Conservation (phyloP, 2,113 vertebrate genomes). For the Triplophysa rosa region DNA sequence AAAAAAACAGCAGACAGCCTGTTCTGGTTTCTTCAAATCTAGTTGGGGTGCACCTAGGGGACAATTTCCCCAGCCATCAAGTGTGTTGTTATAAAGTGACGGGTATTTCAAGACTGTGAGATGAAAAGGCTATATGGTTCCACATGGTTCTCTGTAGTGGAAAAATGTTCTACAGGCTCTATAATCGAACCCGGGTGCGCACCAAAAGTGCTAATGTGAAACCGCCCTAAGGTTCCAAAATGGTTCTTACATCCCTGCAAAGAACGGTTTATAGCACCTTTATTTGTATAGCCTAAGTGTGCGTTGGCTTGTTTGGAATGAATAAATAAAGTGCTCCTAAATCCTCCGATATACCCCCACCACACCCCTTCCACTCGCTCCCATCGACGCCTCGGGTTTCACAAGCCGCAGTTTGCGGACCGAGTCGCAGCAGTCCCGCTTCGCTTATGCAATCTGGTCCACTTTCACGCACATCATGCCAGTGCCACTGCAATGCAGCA, state of each 20-base stretch:
- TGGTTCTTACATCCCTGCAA: too few species aligned
- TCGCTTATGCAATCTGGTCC: constrained; percentile 59
- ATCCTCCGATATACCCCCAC: neutral
- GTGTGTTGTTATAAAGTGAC: neutral
- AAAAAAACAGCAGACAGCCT: neutral
- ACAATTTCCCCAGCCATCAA: too few species aligned
- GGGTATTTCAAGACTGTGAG: neutral
- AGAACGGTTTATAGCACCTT: neutral
- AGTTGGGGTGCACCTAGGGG: too few species aligned
- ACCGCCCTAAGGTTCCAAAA: too few species aligned
- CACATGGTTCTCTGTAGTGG: too few species aligned
- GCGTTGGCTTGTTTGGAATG: too few species aligned
- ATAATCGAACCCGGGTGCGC: too few species aligned
- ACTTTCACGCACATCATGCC: constrained; percentile 35
- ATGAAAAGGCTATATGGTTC: too few species aligned
- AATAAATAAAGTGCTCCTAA: constrained; percentile 8
- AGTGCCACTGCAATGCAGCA: constrained; percentile 65
- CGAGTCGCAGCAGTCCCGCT: constrained; percentile 4
- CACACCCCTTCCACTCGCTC: neutral
- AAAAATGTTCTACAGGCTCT: too few species aligned
- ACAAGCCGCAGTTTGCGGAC: constrained; percentile 23
- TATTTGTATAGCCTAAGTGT: too few species aligned
- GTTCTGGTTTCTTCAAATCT: neutral
- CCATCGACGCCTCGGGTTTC: neutral
- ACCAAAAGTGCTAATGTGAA: too few species aligned